Evolutionary conservation across 2,888 invertebrate genomes (phyloP), one percentile per base, ranked within the genome.

Genomic region (Tanytarsus gracilentus): DNA sequence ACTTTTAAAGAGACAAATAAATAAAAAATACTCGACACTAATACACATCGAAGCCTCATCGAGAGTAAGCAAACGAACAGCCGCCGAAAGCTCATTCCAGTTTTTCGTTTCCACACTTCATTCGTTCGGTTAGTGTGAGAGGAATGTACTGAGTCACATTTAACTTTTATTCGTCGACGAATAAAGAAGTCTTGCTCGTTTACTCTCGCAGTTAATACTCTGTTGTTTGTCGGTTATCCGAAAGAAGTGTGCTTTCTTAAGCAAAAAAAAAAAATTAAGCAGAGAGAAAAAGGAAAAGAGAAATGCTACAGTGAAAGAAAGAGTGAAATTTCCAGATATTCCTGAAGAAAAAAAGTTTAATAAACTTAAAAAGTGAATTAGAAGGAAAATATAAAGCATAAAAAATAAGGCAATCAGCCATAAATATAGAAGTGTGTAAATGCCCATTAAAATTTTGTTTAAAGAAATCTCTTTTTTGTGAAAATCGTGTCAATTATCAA

Each of bases 251-350:
- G 2, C 23, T 44, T 21, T 40, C 23, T 44, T 44, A 44, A 11
- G 9, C 18, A 44, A 44, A 44, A 44, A 11, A 40, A 40, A 40
- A 40, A 44, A 18, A 44, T 36, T 36, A 14, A 14, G 14, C 14
- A n/a, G n/a, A 52, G 27, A 52, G 36, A 26, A 21, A 33, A 33
- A 26, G 26, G 7, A 39, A 39, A 55, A 55, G 55, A 55, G 55
- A 55, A 55, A 55, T 55, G 55, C n/a, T n/a, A n/a, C n/a, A n/a
- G n/a, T 55, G 27, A 58, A 48, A 48, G 58, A 58, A 58, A 58
- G 58, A 58, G 44, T 58, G 58, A 58, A 58, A 56, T 56, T 56
- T 39, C 40, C 16, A 56, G 39, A 56, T 40, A 55, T 55, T 55
- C 55, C 55, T 44, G 23, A 25, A n/a, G n/a, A n/a, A n/a, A 30